Evolutionary conservation across 2,113 vertebrate species (phyloP).

Genomic region (Callionymus lyra): DNA sequence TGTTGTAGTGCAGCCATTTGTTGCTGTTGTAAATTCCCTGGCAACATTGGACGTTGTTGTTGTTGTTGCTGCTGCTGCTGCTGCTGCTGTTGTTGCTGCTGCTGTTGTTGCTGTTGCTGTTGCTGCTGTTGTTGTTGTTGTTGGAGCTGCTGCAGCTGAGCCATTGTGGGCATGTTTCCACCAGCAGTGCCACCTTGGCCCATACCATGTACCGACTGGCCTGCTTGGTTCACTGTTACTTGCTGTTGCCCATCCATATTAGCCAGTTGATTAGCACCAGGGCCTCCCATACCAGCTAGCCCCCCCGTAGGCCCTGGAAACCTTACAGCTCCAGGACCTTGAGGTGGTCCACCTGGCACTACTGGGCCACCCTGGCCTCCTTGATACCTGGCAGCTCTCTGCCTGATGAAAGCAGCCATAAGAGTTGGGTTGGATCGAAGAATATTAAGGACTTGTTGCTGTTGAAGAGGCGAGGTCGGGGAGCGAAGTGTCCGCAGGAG

Average conservation of each 20-base stretch:
- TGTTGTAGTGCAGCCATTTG: constrained; percentile 63
- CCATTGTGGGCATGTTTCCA: constrained; percentile 71
- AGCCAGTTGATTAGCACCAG: constrained; percentile 46
- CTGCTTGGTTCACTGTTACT: constrained; percentile 51
- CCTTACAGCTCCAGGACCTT: constrained; percentile 57
- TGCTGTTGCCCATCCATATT: constrained; percentile 60
- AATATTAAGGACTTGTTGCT: constrained; percentile 90
- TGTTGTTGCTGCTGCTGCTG: no score
- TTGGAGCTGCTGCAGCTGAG: constrained; percentile 70
- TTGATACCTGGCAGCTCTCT: constrained; percentile 84
- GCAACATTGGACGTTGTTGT: constrained; percentile 63
- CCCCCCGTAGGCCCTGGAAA: constrained; percentile 69
- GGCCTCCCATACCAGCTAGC: constrained; percentile 40
- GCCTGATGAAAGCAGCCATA: constrained; percentile 94
- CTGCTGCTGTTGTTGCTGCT: constrained; percentile 63
- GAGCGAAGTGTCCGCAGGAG: constrained; percentile 66
- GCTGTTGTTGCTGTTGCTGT: constrained; percentile 60
- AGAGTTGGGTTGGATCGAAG: constrained; percentile 95
- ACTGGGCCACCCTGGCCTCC: constrained; percentile 60
- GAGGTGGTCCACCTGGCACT: constrained; percentile 44
- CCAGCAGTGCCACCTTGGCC: constrained; percentile 47
- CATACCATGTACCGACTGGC: constrained; percentile 80
- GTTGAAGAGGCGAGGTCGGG: constrained; percentile 73
- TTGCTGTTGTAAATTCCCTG: constrained; percentile 65
- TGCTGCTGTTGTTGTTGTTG: constrained; percentile 72